Percentiles rank a stretch among this genome's conserved stretches.
phyloP scores from a whole-genome alignment of 2,888 invertebrate genomes.

The Cephus sareptanus region DNA sequence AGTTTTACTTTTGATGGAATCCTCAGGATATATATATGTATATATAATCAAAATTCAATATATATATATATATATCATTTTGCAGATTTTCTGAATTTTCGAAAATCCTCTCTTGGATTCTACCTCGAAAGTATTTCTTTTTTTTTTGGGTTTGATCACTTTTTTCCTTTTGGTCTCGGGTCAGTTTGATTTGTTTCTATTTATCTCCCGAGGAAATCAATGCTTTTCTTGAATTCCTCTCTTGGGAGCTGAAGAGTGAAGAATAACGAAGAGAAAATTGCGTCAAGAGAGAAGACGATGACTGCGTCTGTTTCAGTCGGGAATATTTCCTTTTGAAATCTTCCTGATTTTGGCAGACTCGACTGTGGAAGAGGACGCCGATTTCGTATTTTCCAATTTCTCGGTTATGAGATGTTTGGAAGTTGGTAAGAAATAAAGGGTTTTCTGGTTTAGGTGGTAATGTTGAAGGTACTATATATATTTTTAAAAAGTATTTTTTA shows the following conservation, averaged over 20 bases:
- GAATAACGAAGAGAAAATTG: constrained; percentile 12
- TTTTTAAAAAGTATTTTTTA: not conserved
- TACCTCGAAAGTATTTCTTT: constrained; percentile 9
- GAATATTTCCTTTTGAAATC: constrained; percentile 20
- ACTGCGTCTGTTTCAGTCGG: not conserved
- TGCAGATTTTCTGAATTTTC: constrained; percentile 2
- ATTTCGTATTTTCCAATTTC: not conserved
- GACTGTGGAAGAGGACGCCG: not conserved
- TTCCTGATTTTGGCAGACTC: not conserved
- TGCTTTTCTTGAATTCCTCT: not conserved
- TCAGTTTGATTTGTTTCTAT: not conserved
- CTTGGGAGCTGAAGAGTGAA: not conserved
- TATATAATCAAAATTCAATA: not conserved
- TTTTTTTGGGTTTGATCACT: not conserved
- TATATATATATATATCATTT: constrained; percentile 11
- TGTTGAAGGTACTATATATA: not conserved
- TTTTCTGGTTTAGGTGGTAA: not conserved
- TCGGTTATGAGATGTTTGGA: not conserved
- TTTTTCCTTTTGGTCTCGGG: not conserved
- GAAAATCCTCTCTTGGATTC: constrained; percentile 24
- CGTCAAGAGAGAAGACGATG: constrained; percentile 20
- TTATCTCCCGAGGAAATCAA: not conserved
- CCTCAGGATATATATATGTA: not conserved
- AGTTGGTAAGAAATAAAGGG: not conserved
- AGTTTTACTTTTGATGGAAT: not conserved